Conservation (phyloP, 2,797 vertebrate species). For the Simalia tracyae region DNA sequence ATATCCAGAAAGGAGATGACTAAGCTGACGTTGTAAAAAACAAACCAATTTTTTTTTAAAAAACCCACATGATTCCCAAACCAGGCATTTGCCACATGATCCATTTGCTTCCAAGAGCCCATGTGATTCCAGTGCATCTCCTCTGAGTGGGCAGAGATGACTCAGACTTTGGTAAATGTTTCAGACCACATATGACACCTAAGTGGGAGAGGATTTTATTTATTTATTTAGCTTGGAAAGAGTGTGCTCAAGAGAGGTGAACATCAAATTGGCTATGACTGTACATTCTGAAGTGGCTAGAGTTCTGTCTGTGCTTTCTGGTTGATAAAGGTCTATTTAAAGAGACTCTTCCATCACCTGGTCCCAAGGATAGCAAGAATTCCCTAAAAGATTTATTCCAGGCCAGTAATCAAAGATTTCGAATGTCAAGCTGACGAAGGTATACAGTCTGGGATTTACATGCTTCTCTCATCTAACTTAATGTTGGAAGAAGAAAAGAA, state of each 20-base stretch:
- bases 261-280: neutral
- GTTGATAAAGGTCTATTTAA: neutral
- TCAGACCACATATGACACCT: constrained; percentile 59
- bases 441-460: neutral
- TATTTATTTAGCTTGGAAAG: constrained; percentile 57
- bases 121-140: constrained; percentile 41
- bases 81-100: constrained; percentile 24
- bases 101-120: constrained; percentile 36
- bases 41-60: too few species aligned
- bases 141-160: constrained; percentile 55
- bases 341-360: neutral
- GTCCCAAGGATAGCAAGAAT: neutral
- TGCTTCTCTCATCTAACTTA: neutral
- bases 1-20: constrained; percentile 35
- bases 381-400: neutral
- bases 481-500: neutral
- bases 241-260: constrained; percentile 7
- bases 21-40: constrained; percentile 43
- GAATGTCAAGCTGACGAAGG: neutral
- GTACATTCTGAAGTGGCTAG: neutral
- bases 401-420: neutral
- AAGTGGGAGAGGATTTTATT: constrained; percentile 40
- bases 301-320: neutral
- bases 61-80: constrained; percentile 37
- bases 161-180: constrained; percentile 54